Evolutionary conservation across 2,888 invertebrate species (phyloP).

Genomic region (Argyra leucocephala): DNA sequence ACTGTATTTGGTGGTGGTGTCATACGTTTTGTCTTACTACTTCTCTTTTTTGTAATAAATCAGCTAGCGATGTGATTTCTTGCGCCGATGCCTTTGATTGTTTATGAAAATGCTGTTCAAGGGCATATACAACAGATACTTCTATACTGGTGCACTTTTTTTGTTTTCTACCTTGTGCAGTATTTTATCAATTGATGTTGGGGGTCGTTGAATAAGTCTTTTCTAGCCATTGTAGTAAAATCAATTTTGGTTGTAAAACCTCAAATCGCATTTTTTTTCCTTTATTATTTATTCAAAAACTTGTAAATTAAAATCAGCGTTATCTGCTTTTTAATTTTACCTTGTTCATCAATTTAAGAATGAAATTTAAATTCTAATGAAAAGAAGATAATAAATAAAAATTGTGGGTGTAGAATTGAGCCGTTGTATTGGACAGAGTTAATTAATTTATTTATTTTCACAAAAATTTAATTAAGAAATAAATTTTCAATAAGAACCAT

Average conservation of each 20-base stretch:
- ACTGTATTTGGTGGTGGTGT: slow-evolving; percentile 91
- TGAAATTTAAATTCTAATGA: too few relatives aligned
- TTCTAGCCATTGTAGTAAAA: slow-evolving; percentile 98
- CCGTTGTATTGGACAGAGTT: too few relatives aligned
- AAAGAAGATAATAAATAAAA: too few relatives aligned
- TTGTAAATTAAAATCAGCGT: too few relatives aligned
- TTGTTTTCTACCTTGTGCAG: slow-evolving; percentile 94
- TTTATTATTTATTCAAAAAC: too few relatives aligned
- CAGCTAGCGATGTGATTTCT: slow-evolving; percentile 91
- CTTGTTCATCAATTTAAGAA: too few relatives aligned
- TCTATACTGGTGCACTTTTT: slow-evolving; percentile 99
- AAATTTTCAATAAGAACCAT: too few relatives aligned
- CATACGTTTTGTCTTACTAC: slow-evolving; percentile 97
- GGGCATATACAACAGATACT: slow-evolving; percentile 92
- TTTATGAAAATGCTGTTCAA: slow-evolving; percentile 97
- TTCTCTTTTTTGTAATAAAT: slow-evolving; percentile 96
- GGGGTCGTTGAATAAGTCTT: slow-evolving; percentile 98
- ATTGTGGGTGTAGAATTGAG: too few relatives aligned
- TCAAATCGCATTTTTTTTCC: too few relatives aligned
- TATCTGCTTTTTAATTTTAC: too few relatives aligned
- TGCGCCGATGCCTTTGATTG: slow-evolving; percentile 99
- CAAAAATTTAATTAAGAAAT: too few relatives aligned
- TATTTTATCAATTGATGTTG: slow-evolving; percentile 97
- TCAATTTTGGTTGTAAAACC: slow-evolving; percentile 94
- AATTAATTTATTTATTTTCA: too few relatives aligned